Base-by-base conservation (phyloP, 2,888 invertebrate genomes). In the Drosophila lacicola region DNA sequence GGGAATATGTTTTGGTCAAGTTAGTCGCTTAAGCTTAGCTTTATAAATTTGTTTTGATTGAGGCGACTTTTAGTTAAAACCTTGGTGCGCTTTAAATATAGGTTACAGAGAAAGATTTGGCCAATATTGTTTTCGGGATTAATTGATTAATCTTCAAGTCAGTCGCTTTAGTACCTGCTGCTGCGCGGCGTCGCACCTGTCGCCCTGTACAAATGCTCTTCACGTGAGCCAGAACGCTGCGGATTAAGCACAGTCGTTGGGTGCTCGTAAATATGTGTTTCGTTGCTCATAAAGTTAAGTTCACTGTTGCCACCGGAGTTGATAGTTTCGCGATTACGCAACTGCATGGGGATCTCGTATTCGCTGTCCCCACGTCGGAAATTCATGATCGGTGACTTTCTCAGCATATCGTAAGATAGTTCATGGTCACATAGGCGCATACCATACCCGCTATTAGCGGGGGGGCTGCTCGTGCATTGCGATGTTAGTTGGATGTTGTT, bases 401-500 rank as follows among this genome's bases (percentile, higher is more conserved):
- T 89, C 6, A 91, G 70, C 83, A 92, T 90, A 53, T 92, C 92
- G 70, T 92, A 92, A 36, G 92, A 91, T 10, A 92, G 76, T 65
- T 92, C 92, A 61, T 92, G 92, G 72, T 92, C 92, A 65, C 92
- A 92, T 3, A 92, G 77, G 1, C 92, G 88, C 0, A 91, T 92
- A 19, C 92, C 92, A 57, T 92, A 92, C 17, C 17, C 17, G 71
- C 90, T 47, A 62, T 91, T 91, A 29, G 50, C 91, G 57, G 91
- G 92, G 4, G 92, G 92, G 58, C 92, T 92, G 49, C 83, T 88
- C 0, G 91, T 90, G 46, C 89, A 90, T 13, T 90, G 90, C 2
- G 83, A 72, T 2, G 80, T 78, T 44, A 88, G 57, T 44, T 84
- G 85, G 1, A 91, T 63, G 50, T 90, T 91, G 45, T 90, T 90